Evolutionary conservation across 2,888 invertebrate species (phyloP).

Genomic region (Fragum whitleyi): DNA sequence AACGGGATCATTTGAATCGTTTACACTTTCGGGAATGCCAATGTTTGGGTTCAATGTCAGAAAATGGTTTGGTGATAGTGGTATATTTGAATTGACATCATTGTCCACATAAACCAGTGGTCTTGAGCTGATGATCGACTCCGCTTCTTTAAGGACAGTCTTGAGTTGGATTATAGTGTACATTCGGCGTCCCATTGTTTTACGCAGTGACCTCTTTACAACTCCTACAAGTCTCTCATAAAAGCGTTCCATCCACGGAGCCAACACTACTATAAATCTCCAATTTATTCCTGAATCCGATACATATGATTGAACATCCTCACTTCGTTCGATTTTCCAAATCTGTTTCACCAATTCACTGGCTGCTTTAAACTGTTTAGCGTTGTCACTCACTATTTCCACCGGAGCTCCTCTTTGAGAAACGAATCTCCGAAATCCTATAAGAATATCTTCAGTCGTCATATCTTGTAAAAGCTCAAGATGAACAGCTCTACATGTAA

Average conservation of each 20-base stretch:
- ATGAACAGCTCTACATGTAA: too few species aligned
- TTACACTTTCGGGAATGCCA: conserved; percentile 35
- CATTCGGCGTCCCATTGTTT: conserved; percentile 32
- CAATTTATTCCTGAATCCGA: conserved; percentile 22
- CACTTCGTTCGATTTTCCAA: conserved; percentile 1
- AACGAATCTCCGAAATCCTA: too few species aligned
- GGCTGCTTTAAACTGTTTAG: conserved; percentile 32
- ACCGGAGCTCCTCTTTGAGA: too few species aligned
- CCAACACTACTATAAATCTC: conserved; percentile 36
- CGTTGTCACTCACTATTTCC: conserved; percentile 37
- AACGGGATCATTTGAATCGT: background rate
- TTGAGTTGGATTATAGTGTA: conserved; percentile 34
- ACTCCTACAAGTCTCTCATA: conserved; percentile 40
- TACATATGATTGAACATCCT: conserved; percentile 20
- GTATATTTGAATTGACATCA: conserved; percentile 39
- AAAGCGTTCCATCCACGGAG: conserved; percentile 41
- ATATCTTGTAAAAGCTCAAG: too few species aligned
- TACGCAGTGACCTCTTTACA: conserved; percentile 37
- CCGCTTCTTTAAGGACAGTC: conserved; percentile 38
- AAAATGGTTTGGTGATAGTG: conserved; percentile 41
- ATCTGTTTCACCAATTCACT: background rate
- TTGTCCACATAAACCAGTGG: conserved; percentile 40
- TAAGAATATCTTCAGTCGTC: too few species aligned
- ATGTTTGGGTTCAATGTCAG: conserved; percentile 33
- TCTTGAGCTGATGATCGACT: conserved; percentile 40